These are phyloP conservation scores for Lasioglossum marginatum DNA, from an alignment of 2,888 invertebrate genomes.

Conservation along the genomic window DNA sequence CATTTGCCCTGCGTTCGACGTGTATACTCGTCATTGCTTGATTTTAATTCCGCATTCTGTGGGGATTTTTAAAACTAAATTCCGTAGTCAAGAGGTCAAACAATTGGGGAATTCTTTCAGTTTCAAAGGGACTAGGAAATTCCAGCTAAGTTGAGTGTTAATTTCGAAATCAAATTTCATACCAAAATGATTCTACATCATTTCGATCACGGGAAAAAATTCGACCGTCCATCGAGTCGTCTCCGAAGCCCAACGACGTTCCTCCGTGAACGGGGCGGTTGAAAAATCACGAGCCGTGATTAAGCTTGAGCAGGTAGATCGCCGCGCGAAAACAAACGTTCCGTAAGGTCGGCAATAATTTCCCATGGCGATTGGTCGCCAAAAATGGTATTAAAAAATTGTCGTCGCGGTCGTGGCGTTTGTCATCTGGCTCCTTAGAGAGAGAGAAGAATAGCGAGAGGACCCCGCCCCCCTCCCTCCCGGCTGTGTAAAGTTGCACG, in stretches of 20 bases:
- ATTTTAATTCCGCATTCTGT: no score
- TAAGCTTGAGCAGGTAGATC: constrained; percentile 76
- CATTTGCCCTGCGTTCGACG: no score
- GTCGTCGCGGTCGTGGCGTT: constrained; percentile 71
- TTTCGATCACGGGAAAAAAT: neutral
- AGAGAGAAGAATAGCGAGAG: constrained; percentile 8
- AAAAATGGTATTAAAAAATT: constrained; percentile 77
- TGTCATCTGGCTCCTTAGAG: constrained; percentile 69
- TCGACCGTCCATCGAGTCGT: neutral
- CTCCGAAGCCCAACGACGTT: neutral
- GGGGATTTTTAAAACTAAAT: no score
- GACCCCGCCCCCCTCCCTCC: constrained; percentile 41
- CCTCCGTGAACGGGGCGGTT: constrained; percentile 19
- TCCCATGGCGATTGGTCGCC: constrained; percentile 73
- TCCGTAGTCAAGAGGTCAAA: no score
- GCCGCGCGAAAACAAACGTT: constrained; percentile 78
- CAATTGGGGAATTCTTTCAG: no score
- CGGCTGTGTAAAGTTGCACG: constrained; percentile 47
- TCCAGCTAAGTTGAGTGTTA: neutral
- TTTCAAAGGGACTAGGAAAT: neutral
- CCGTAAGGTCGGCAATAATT: constrained; percentile 75
- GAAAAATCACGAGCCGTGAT: constrained; percentile 72
- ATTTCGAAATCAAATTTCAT: neutral
- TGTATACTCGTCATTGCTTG: no score
- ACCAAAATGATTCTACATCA: neutral